phyloP scores from a whole-genome alignment of 2,888 invertebrate species.

The Sminthurides aquaticus region DNA sequence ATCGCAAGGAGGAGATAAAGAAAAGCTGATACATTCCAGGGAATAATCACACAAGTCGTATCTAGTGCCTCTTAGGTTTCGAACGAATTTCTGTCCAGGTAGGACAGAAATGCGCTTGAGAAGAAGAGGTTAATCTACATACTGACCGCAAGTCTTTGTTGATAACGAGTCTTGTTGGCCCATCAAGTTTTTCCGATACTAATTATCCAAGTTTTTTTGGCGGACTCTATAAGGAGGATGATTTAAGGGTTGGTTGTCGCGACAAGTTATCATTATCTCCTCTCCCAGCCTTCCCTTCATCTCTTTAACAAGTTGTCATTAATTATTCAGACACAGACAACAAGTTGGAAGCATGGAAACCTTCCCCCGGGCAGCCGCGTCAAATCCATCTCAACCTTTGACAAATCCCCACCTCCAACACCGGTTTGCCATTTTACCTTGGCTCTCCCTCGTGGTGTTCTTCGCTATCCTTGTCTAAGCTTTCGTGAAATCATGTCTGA shows the following conservation, averaged over 20 bases:
- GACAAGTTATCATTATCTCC: constrained; percentile 4
- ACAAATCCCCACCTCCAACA: not conserved
- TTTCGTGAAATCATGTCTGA: too few species aligned
- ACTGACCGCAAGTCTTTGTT: too few species aligned
- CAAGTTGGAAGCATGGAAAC: not conserved
- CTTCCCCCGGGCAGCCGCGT: not conserved
- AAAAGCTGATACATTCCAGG: too few species aligned
- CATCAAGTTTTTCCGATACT: not conserved
- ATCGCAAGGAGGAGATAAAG: too few species aligned
- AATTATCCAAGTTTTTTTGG: not conserved
- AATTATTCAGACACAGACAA: not conserved
- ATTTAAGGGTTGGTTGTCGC: constrained; percentile 8
- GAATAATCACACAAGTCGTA: too few species aligned
- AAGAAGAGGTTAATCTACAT: too few species aligned
- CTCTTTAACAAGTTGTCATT: not conserved
- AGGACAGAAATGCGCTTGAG: too few species aligned
- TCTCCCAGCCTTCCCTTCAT: constrained; percentile 1
- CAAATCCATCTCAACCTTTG: not conserved
- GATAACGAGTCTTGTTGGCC: not conserved
- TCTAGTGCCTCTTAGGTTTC: too few species aligned
- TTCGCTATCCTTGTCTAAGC: too few species aligned
- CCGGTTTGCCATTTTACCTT: not conserved
- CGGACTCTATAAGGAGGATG: constrained; percentile 1
- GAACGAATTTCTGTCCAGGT: too few species aligned
- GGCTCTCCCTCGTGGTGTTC: too few species aligned